These are phyloP conservation scores for Drosophila buzzatii DNA, from an alignment of 2,888 invertebrate genomes.

Conservation along the genomic window DNA sequence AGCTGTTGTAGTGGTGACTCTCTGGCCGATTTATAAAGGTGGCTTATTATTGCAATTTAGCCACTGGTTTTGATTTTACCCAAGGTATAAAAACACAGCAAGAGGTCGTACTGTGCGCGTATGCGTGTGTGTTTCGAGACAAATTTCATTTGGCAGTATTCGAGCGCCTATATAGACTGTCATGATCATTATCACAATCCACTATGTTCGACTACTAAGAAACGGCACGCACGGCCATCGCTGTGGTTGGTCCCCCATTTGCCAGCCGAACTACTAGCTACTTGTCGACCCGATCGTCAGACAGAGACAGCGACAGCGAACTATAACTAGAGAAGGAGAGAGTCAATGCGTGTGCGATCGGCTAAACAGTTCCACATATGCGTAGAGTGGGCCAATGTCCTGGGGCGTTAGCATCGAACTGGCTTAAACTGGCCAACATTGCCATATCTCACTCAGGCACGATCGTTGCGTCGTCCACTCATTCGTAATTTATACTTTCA, in stretches of 20 bases:
- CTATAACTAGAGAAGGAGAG: not conserved
- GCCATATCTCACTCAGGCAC: conserved; percentile 65
- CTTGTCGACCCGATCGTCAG: not conserved
- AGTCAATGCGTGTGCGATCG: conserved; percentile 1
- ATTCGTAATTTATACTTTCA: conserved; percentile 78
- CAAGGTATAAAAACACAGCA: conserved; percentile 70
- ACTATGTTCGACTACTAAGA: conserved; percentile 61
- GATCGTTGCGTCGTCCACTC: conserved; percentile 61
- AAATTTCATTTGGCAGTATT: conserved; percentile 83
- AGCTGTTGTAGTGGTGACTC: conserved; percentile 42
- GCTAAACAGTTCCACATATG: conserved; percentile 49
- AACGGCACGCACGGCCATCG: conserved; percentile 68
- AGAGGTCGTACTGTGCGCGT: conserved; percentile 55
- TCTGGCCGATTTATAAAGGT: conserved; percentile 81
- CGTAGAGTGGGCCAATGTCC: conserved; percentile 72
- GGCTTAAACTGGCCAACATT: conserved; percentile 19
- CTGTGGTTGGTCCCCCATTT: conserved; percentile 80
- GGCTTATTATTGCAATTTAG: conserved; percentile 85
- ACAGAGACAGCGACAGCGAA: not conserved
- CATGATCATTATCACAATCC: conserved; percentile 84
- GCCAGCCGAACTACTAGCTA: not conserved
- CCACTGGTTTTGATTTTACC: conserved; percentile 84
- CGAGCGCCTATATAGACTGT: conserved; percentile 84
- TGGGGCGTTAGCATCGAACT: conserved; percentile 62
- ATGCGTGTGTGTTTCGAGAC: conserved; percentile 62